These are phyloP conservation scores for Drosophila paranaensis DNA, from an alignment of 2,888 invertebrate species.

Conservation along the genomic window DNA sequence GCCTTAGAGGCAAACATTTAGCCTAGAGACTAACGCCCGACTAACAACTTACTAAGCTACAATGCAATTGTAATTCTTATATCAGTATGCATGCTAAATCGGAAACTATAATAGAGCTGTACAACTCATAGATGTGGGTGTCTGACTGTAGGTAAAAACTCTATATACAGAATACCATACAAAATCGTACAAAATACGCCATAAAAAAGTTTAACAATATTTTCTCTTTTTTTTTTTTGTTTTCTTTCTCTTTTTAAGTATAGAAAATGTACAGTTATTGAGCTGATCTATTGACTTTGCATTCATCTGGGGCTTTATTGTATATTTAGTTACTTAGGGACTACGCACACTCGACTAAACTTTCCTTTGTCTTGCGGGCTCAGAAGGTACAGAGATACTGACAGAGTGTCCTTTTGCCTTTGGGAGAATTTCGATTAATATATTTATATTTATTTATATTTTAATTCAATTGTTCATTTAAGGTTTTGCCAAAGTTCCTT, in stretches of 20 bases:
- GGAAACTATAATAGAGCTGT: constrained; percentile 33
- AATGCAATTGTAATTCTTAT: constrained; percentile 44
- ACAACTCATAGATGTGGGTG: constrained; percentile 44
- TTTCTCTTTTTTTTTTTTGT: too few relatives aligned
- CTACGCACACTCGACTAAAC: constrained; percentile 65
- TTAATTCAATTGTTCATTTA: not conserved
- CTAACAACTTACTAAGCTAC: constrained; percentile 63
- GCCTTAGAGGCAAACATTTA: constrained; percentile 63
- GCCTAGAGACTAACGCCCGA: constrained; percentile 57
- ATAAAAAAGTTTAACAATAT: constrained; percentile 70
- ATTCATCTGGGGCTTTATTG: not conserved
- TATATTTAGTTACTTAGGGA: constrained; percentile 67
- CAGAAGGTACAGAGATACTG: constrained; percentile 82
- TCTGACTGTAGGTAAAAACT: constrained; percentile 56
- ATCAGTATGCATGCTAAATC: constrained; percentile 30
- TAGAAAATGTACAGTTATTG: constrained; percentile 73
- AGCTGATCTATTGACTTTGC: constrained; percentile 38
- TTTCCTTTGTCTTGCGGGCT: constrained; percentile 53
- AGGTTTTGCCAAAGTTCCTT: not conserved
- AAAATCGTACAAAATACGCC: constrained; percentile 71
- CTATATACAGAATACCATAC: constrained; percentile 65
- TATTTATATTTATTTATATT: not conserved
- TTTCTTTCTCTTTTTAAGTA: not conserved
- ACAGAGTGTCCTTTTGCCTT: constrained; percentile 59
- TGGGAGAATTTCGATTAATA: constrained; percentile 14